phyloP scores from a whole-genome alignment of 2,888 invertebrate species.

The Andrena praecox region DNA sequence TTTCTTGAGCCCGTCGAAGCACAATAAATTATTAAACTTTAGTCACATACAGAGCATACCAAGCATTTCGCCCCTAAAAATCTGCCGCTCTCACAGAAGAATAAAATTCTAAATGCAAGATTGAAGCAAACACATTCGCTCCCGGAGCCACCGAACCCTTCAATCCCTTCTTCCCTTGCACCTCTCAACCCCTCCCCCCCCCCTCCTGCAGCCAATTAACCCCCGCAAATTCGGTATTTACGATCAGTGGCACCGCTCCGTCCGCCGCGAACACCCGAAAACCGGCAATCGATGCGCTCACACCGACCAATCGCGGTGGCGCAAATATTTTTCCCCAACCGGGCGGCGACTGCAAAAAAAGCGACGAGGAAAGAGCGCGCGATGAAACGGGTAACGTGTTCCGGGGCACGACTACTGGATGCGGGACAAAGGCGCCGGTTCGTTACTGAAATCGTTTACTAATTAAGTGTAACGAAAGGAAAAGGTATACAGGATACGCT shows the following conservation, averaged over 20 bases:
- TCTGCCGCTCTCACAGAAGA: too few relatives aligned
- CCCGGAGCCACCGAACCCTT: slow-evolving; percentile 1
- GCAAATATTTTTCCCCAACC: slow-evolving; percentile 1
- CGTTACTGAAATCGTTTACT: slow-evolving; percentile 58
- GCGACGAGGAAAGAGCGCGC: neutral
- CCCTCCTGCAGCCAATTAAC: slow-evolving; percentile 40
- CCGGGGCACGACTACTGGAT: neutral
- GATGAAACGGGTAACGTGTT: neutral
- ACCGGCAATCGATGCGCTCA: slow-evolving; percentile 41
- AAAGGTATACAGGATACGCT: too few relatives aligned
- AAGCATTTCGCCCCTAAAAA: too few relatives aligned
- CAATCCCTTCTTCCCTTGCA: neutral
- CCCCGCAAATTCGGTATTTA: slow-evolving; percentile 30
- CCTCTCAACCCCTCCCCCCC: neutral
- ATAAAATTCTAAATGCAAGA: neutral
- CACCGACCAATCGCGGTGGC: neutral
- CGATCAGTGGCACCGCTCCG: slow-evolving; percentile 25
- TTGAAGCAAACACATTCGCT: slow-evolving; percentile 10
- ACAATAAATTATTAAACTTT: too few relatives aligned
- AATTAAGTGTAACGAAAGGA: slow-evolving; percentile 50
- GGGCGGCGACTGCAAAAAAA: neutral
- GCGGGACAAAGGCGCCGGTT: slow-evolving; percentile 24
- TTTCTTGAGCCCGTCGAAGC: too few relatives aligned
- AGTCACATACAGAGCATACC: too few relatives aligned
- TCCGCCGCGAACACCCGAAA: slow-evolving; percentile 24